These are phyloP conservation scores for Eriosoma lanigerum DNA, from an alignment of 1,140 invertebrate genomes.

Conservation along the genomic window DNA sequence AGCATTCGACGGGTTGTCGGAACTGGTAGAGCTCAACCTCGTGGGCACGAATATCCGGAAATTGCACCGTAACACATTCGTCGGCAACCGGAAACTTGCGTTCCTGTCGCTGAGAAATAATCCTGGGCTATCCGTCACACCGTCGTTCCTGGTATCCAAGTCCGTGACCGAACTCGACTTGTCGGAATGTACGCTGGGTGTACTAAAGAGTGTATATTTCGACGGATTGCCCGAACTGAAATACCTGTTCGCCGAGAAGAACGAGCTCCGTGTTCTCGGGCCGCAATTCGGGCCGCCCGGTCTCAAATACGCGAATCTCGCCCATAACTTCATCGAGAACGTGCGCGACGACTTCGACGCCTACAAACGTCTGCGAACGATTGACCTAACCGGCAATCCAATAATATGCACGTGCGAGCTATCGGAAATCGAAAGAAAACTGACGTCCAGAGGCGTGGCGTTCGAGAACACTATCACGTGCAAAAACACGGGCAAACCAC, in stretches of 20 bases:
- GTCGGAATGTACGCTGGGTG: neutral
- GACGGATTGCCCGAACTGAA: constrained; percentile 2
- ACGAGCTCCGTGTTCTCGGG: neutral
- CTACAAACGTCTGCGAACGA: constrained; percentile 26
- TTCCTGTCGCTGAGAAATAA: constrained; percentile 9
- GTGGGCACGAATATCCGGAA: neutral
- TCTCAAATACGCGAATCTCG: constrained; percentile 21
- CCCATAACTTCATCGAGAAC: neutral
- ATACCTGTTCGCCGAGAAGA: constrained; percentile 15
- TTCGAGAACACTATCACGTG: constrained; percentile 19
- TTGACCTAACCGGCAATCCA: constrained; percentile 32
- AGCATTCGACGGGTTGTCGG: constrained; percentile 26
- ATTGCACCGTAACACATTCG: neutral
- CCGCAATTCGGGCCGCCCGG: constrained; percentile 14
- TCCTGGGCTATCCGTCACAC: neutral
- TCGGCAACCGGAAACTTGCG: constrained; percentile 5
- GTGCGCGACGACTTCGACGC: neutral
- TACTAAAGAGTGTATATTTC: constrained; percentile 22
- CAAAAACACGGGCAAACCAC: neutral
- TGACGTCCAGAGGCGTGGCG: neutral
- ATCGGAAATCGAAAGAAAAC: constrained; percentile 1
- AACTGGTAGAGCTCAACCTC: constrained; percentile 21
- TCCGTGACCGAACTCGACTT: constrained; percentile 26
- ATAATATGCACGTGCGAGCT: constrained; percentile 29
- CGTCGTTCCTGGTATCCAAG: constrained; percentile 24